Conservation (phyloP, 1,140 invertebrate genomes). For the Grapholita molesta region DNA sequence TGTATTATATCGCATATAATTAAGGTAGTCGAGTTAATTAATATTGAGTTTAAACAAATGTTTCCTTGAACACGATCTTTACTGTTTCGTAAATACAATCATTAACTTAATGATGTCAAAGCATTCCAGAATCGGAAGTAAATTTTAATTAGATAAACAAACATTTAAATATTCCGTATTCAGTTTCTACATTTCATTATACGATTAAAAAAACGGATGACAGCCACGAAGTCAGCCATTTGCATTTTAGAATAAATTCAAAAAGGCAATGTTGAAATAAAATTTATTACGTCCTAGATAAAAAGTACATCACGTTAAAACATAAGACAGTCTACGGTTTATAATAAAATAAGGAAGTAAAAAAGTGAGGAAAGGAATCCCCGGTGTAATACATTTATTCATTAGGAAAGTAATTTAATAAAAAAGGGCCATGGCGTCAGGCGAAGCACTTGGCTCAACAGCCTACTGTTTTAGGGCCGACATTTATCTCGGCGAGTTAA, state of each 20-base stretch:
- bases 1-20: too few relatives aligned
- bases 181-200: conserved; percentile 30
- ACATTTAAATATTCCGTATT: conserved; percentile 4
- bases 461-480: conserved; percentile 42
- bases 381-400: conserved; percentile 71
- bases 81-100: neutral
- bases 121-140: neutral
- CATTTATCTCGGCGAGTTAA: conserved; percentile 63
- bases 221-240: conserved; percentile 39
- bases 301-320: conserved; percentile 33
- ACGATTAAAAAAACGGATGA: conserved; percentile 30
- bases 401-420: conserved; percentile 68
- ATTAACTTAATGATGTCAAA: neutral
- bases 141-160: neutral
- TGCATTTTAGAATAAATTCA: conserved; percentile 55
- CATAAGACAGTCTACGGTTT: conserved; percentile 56
- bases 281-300: conserved; percentile 58
- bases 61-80: neutral
- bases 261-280: conserved; percentile 45
- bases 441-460: conserved; percentile 34
- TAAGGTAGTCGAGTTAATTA: too few relatives aligned
- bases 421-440: conserved; percentile 36
- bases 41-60: neutral
- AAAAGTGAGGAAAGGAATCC: conserved; percentile 55
- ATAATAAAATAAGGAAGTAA: conserved; percentile 59